Base-by-base conservation (phyloP, 1,140 invertebrate species). In the Acromyrmex heyeri region DNA sequence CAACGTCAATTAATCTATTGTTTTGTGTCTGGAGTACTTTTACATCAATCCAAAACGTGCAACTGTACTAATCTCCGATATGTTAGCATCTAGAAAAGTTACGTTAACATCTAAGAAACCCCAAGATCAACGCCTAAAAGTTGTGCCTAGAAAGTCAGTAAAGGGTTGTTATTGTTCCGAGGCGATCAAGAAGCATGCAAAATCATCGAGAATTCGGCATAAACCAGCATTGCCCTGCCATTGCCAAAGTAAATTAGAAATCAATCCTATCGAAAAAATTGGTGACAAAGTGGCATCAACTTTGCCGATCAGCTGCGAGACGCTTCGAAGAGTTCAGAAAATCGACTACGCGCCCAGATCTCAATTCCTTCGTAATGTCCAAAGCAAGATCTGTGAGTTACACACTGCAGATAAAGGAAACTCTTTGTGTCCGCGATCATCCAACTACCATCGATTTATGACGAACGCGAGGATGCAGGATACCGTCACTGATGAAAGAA, bases 331-430 rank as follows among this genome's bases (percentile, higher is more conserved):
- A 88, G 81, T 93, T 24, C 87, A 91, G 18, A 93, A 78, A 27
- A 94, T 94, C 30, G 79, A 91, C 53, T 94, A 94, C 10, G 87
- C 85, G 0, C 94, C 94, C 12, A 93, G 69, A 75, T 94, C 94
- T 0, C 90, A 94, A 85, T 95, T 94, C 69, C 86, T 95, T 1
- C 91, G 90, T 3, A 91, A 90, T 70, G 92, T 93, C 4, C 90
- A 90, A 34, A 88, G 55, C 62, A 92, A 92, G 85, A 57, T 88
- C 24, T 85, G 62, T 0, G 65, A 83, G 0, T 55, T 88, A n/a
- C 76, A 72, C 16, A 61, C 62, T 4, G 55, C 21, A 18, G 24
- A 67, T 3, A 64, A 38, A 0, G 64, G 50, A 27, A 83, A 88
- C 30, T 72, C 61, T 18, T 73, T 53, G 38, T 90, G 86, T 87